phyloP scores from a whole-genome alignment of 1,140 invertebrate genomes.

The Philotrypesis tridentata region DNA sequence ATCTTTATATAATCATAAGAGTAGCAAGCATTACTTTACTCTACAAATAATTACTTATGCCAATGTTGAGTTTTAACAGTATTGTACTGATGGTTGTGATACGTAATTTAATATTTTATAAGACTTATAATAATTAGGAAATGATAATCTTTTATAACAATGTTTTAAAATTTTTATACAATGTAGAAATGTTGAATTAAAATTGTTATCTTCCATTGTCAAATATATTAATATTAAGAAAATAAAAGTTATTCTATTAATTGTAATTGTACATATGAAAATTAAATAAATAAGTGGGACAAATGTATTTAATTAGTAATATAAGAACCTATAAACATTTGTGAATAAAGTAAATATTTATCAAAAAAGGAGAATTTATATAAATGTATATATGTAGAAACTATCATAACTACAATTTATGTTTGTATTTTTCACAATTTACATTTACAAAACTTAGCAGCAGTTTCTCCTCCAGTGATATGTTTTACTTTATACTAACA shows the following conservation, averaged over 20 bases:
- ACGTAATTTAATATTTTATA: constrained; percentile 36
- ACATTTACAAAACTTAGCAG: constrained; percentile 38
- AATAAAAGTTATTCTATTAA: constrained; percentile 33
- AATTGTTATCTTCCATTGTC: not conserved
- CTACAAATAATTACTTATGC: not conserved
- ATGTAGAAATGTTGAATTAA: not conserved
- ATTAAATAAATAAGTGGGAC: constrained; percentile 40
- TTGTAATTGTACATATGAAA: constrained; percentile 30
- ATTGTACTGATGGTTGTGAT: constrained; percentile 40
- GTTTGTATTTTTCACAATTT: constrained; percentile 40
- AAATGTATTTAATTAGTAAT: constrained; percentile 34
- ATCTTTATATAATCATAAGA: not conserved
- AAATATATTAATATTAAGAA: constrained; percentile 28
- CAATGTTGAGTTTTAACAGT: constrained; percentile 9
- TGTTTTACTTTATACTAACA: constrained; percentile 20
- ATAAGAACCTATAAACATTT: constrained; percentile 42
- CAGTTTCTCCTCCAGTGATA: constrained; percentile 37
- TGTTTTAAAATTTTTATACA: not conserved
- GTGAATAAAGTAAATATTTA: constrained; percentile 45
- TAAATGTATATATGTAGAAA: constrained; percentile 38
- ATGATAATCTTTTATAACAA: not conserved
- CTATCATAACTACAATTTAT: constrained; percentile 27
- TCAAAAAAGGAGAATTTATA: constrained; percentile 45
- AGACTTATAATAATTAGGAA: constrained; percentile 8
- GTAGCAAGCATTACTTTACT: not conserved